Evolutionary conservation across 92 coral and sea anemone genomes (phyloP).

Genomic region (Palythoa grandiflora): DNA sequence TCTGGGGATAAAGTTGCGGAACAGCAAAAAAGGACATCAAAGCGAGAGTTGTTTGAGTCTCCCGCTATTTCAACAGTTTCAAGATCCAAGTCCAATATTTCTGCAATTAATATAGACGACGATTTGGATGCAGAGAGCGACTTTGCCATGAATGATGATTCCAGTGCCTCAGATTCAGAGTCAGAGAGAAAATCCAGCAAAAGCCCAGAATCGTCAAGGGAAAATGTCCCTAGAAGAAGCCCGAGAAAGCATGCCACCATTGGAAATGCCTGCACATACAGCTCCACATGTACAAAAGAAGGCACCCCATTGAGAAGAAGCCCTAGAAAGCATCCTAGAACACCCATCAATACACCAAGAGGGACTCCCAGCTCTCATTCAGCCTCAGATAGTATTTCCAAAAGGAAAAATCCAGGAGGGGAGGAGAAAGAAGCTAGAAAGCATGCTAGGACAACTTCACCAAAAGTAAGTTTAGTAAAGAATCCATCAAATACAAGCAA

Average conservation of each 20-base stretch:
- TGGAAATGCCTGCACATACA: not conserved
- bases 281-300: not conserved
- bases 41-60: not conserved
- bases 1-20: not conserved
- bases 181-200: not conserved
- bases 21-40: not conserved
- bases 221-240: not conserved
- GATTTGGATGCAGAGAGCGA: not conserved
- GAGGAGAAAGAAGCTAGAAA: slow-evolving; percentile 5
- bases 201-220: not conserved
- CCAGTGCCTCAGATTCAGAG: not conserved
- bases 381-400: not conserved
- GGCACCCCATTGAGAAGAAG: not conserved
- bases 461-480: not conserved
- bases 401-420: not conserved
- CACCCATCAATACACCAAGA: not conserved
- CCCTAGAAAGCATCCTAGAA: not conserved
- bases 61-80: not conserved
- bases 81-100: not conserved
- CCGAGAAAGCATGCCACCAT: not conserved
- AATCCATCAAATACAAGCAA: not conserved
- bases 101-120: not conserved
- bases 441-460: slow-evolving; percentile 1
- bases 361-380: not conserved
- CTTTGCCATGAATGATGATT: no score